Percentiles rank a stretch among this genome's conserved stretches.
These are phyloP conservation scores for Nylanderia fulva DNA, from an alignment of 1,140 invertebrate genomes.

Conservation along the genomic window DNA sequence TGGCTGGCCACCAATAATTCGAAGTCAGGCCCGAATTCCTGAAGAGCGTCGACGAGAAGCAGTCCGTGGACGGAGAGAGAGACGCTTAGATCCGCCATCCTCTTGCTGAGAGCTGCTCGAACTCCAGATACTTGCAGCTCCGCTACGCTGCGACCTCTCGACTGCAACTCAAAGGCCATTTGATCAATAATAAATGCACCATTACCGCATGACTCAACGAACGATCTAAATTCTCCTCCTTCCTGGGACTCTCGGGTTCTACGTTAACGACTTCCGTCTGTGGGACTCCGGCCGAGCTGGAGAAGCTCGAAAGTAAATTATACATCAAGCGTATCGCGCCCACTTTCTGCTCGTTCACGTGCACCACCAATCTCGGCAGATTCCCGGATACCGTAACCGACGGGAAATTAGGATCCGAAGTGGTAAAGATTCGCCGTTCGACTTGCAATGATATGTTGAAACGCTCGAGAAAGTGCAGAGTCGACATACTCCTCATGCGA, in stretches of 20 bases:
- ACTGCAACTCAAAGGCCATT: slow-evolving; percentile 94
- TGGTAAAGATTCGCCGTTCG: slow-evolving; percentile 92
- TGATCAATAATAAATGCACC: slow-evolving; percentile 96
- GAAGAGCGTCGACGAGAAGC: slow-evolving; percentile 96
- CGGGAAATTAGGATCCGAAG: slow-evolving; percentile 94
- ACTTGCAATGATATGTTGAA: slow-evolving; percentile 95
- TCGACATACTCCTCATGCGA: slow-evolving; percentile 92
- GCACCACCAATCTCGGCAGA: slow-evolving; percentile 94
- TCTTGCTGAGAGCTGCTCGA: slow-evolving; percentile 90
- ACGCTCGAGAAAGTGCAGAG: slow-evolving; percentile 94
- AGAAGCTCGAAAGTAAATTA: slow-evolving; percentile 80
- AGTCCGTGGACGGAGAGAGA: slow-evolving; percentile 96
- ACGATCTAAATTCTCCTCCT: slow-evolving; percentile 78
- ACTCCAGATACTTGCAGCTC: slow-evolving; percentile 97
- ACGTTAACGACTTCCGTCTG: slow-evolving; percentile 69
- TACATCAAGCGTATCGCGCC: slow-evolving; percentile 87
- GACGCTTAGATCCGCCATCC: slow-evolving; percentile 90
- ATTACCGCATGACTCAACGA: slow-evolving; percentile 90
- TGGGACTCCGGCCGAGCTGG: slow-evolving; percentile 59
- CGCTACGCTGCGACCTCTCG: slow-evolving; percentile 93
- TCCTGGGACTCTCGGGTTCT: slow-evolving; percentile 86
- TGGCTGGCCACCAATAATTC: slow-evolving; percentile 97
- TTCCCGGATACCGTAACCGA: slow-evolving; percentile 93
- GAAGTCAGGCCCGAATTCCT: slow-evolving; percentile 97
- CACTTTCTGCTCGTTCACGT: slow-evolving; percentile 96